Evolutionary conservation across 2,113 vertebrate species (phyloP).

Genomic region (Phalacrocorax carbo): DNA sequence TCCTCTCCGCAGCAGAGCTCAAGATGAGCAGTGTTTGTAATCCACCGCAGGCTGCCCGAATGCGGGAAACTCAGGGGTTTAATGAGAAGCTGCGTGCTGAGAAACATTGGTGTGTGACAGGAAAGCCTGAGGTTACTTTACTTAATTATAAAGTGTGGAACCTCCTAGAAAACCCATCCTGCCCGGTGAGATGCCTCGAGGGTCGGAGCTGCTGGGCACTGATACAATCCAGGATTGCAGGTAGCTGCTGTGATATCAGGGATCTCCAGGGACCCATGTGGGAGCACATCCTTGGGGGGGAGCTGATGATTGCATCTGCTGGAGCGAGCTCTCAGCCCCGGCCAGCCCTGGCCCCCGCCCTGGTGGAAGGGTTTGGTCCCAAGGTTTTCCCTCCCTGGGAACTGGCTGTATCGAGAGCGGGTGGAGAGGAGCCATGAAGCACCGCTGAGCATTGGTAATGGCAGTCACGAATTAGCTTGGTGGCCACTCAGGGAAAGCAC

Average conservation of each 20-base stretch:
- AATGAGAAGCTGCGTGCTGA: background rate
- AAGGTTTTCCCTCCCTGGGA: background rate
- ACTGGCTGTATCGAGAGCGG: background rate
- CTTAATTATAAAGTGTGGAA: background rate
- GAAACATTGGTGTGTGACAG: background rate
- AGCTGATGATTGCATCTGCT: background rate
- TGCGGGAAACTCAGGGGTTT: background rate
- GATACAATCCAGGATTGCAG: background rate
- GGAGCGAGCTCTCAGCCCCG: fast-evolving
- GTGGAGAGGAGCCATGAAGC: background rate
- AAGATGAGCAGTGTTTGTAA: background rate
- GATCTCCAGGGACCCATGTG: background rate
- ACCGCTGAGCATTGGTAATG: background rate
- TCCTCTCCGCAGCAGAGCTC: background rate
- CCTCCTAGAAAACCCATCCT: background rate
- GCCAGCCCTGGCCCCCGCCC: background rate
- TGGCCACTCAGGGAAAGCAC: background rate
- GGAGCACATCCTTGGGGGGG: background rate
- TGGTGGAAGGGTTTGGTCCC: background rate
- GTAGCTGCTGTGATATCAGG: background rate
- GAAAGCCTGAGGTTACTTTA: background rate
- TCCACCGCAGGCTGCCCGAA: fast-evolving
- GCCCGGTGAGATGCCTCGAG: fast-evolving
- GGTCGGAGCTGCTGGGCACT: background rate
- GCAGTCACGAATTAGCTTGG: background rate